Evolutionary conservation across 2,113 vertebrate species (phyloP), one percentile per base, ranked within the genome.

Genomic region (Notarius quadriscutis): DNA sequence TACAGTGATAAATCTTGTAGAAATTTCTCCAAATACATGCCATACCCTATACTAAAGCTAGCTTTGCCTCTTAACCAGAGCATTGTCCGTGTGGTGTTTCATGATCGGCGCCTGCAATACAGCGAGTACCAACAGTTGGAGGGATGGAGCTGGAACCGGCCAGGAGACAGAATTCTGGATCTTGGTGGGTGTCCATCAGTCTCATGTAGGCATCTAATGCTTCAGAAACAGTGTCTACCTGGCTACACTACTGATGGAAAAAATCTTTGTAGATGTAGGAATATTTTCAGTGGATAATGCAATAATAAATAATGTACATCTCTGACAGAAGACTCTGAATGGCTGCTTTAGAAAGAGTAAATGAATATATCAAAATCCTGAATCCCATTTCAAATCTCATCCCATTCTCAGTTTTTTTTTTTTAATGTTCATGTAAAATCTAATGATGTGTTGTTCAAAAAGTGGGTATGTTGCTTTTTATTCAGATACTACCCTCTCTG

Each of bases 91-190:
- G 97, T 99, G 58, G 96, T 97, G 91, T 99, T 99, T 91, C 97
- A 99, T 0, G 98, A 99, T 87, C 96, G 97, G 1, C 96, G 97
- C 0, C 93, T 99, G 90, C 98, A 99, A 92, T 99, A 98, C 81
- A 96, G 95, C 0, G 98, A 99, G 91, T 97, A 98, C 89, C 97
- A 98, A 91, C 98, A 99, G 95, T 94, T 99, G 6, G 98, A 99
- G 90, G 96, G 97, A 78, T 99, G 98, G 98, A 95, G 95, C 86
- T 99, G 98, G 97, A 99, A 95, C 91, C 91, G 97, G n/a, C 98
- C 98, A 0, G 98, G 98, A 74, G 97, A 99, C 89, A 94, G 98
- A 7, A 98, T 99, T 90, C 94, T 99, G 63, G 98, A 99, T 86
- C 94, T 99, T 60, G 98, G 98, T 98, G 94, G 95, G 96, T 27